A percentile compares a stretch with the other conserved stretches of the same genome.
Evolutionary conservation across 2,113 vertebrate species (phyloP).

Genomic region (Nesoenas mayeri): DNA sequence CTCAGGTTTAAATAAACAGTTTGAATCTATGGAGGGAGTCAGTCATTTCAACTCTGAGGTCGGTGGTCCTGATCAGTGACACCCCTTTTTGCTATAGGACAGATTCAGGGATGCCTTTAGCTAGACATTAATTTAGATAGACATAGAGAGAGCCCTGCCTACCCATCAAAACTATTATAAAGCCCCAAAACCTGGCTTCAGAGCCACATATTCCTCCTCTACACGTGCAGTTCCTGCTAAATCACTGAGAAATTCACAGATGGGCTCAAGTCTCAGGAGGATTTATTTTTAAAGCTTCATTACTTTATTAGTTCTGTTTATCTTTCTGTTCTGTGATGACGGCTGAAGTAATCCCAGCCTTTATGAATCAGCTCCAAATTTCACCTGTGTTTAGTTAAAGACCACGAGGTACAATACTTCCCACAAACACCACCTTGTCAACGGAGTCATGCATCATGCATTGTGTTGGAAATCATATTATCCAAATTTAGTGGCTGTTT

Average conservation of each 20-base stretch:
- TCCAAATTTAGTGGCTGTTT: neutral
- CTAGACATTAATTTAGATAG: neutral
- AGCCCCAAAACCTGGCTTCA: neutral
- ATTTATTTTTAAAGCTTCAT: neutral
- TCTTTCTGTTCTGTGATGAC: neutral
- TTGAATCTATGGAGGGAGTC: neutral
- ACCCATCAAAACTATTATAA: neutral
- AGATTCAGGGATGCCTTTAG: neutral
- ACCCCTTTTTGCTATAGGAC: neutral
- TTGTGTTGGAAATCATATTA: neutral
- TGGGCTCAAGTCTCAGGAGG: neutral
- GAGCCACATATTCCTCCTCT: neutral
- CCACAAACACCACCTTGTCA: neutral
- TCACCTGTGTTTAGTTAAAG: constrained; percentile 35
- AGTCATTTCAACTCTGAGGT: neutral
- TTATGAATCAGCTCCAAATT: neutral
- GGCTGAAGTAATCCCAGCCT: neutral
- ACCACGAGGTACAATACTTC: neutral
- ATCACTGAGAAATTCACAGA: neutral
- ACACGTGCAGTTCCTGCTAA: neutral
- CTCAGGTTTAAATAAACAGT: neutral
- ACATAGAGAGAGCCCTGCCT: neutral
- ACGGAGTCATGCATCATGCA: neutral
- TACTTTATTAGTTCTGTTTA: neutral
- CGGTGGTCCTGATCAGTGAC: neutral